Conservation (phyloP, 2,888 invertebrate genomes). For the Leuctra nigra region DNA sequence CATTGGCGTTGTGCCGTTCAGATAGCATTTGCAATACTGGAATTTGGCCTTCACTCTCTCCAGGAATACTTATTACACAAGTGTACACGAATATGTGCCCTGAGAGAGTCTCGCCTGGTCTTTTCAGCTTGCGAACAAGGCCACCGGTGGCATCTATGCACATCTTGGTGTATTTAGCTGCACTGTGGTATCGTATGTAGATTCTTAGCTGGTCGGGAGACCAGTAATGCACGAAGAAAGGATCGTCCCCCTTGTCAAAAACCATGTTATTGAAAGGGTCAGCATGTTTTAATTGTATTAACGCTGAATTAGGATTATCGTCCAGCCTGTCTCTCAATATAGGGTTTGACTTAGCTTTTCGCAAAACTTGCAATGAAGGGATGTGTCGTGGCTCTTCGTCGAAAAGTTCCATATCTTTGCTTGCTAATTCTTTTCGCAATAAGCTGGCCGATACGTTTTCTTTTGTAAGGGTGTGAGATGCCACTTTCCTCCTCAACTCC, state of each 20-base stretch:
- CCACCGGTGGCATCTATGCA: constrained; percentile 25
- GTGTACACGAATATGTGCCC: constrained; percentile 20
- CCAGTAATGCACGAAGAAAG: constrained; percentile 25
- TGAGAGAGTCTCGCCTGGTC: constrained; percentile 3
- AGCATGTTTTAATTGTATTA: constrained; percentile 16
- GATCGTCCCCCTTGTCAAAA: constrained; percentile 21
- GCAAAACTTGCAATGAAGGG: constrained; percentile 16
- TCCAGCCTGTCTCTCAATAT: constrained; percentile 7
- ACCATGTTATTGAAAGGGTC: constrained; percentile 18
- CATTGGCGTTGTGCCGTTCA: constrained; percentile 21
- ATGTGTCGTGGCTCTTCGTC: constrained; percentile 22
- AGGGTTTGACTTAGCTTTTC: constrained; percentile 17
- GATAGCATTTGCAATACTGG: constrained; percentile 25
- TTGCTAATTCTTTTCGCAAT: constrained; percentile 18
- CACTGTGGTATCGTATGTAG: constrained; percentile 17
- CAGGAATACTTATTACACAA: constrained; percentile 18
- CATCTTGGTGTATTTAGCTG: not conserved
- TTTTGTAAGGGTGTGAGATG: not conserved
- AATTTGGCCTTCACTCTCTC: constrained; percentile 17
- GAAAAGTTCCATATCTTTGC: constrained; percentile 19
- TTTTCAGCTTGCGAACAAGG: constrained; percentile 11
- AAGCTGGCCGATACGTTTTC: constrained; percentile 15
- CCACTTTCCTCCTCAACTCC: not conserved
- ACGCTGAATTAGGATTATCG: constrained; percentile 16
- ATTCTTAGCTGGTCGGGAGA: constrained; percentile 17